phyloP scores from a whole-genome alignment of 1,140 invertebrate genomes.

The Sesamia nonagrioides region DNA sequence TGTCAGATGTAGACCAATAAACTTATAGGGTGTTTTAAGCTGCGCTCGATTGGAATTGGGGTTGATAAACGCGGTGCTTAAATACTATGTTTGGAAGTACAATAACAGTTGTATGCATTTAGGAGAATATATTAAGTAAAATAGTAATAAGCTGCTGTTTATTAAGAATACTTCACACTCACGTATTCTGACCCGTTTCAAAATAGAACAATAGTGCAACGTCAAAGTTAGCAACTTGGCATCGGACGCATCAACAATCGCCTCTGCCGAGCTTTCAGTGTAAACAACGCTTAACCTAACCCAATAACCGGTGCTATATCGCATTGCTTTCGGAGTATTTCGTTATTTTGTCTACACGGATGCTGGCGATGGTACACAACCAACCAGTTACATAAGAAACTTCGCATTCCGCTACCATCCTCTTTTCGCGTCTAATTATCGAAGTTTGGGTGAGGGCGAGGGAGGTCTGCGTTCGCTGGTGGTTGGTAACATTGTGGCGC shows the following conservation, averaged over 20 bases:
- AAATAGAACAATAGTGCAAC: conserved; percentile 60
- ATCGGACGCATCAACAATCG: conserved; percentile 79
- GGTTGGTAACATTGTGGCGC: conserved; percentile 79
- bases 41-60: not conserved
- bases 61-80: not conserved
- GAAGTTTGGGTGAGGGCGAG: conserved; percentile 52
- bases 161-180: not conserved
- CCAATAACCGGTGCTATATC: conserved; percentile 84
- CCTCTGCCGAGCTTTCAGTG: conserved; percentile 71
- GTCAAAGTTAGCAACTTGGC: conserved; percentile 76
- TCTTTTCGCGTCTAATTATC: conserved; percentile 50
- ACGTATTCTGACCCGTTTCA: conserved; percentile 31
- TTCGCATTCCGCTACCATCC: conserved; percentile 40
- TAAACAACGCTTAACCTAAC: conserved; percentile 86
- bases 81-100: too few species aligned
- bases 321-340: conserved; percentile 85
- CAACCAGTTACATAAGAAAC: conserved; percentile 66
- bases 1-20: conserved; percentile 49
- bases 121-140: not conserved
- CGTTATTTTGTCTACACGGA: conserved; percentile 87
- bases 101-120: not conserved
- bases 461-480: conserved; percentile 67
- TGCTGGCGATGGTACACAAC: conserved; percentile 79
- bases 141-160: not conserved
- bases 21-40: conserved; percentile 42